Percentiles rank a stretch among this genome's conserved stretches.
phyloP scores from a whole-genome alignment of 2,797 vertebrate genomes.

The Cynopterus sphinx region DNA sequence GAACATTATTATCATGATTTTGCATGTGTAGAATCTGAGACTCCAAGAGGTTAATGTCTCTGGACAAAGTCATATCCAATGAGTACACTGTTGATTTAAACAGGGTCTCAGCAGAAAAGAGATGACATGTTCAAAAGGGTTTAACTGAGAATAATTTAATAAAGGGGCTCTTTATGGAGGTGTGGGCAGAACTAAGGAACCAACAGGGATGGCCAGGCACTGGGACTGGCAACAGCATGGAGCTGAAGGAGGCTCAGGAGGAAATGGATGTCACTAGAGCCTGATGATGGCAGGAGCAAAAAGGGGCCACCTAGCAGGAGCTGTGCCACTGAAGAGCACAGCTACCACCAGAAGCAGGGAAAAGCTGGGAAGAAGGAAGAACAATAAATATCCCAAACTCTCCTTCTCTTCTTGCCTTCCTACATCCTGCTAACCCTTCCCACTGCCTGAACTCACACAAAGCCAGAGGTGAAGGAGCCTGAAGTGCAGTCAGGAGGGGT shows the following conservation, averaged over 20 bases:
- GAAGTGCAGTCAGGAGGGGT: no score
- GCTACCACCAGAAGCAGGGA: not conserved
- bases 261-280: not conserved
- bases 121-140: not conserved
- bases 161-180: not conserved
- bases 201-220: not conserved
- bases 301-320: not conserved
- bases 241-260: not conserved
- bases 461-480: not conserved
- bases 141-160: not conserved
- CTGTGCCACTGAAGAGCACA: not conserved
- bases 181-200: not conserved
- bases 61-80: not conserved
- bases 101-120: not conserved
- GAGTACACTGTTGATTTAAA: not conserved
- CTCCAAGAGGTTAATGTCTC: not conserved
- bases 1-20: not conserved
- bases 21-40: not conserved
- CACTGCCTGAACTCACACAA: not conserved
- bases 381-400: not conserved
- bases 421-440: not conserved
- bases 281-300: not conserved
- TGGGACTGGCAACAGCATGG: not conserved
- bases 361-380: not conserved
- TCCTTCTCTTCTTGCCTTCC: not conserved